A percentile compares a stretch with the other conserved stretches of the same genome.
Evolutionary conservation across 2,113 vertebrate species (phyloP).

Genomic region (Poicephalus gulielmi): DNA sequence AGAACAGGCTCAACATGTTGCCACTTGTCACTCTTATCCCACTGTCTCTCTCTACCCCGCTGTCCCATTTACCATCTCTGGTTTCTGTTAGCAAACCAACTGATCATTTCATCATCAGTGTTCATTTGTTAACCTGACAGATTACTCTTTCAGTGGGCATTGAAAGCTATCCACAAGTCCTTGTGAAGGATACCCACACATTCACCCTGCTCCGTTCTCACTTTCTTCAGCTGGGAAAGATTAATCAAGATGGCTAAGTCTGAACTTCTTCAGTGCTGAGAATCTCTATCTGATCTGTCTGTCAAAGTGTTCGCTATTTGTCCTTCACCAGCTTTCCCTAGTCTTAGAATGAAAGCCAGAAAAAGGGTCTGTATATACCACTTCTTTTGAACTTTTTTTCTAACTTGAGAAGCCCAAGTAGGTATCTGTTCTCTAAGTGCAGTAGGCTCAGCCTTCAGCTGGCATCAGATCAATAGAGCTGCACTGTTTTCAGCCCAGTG

Average conservation of each 20-base stretch:
- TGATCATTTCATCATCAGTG: not conserved
- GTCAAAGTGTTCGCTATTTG: not conserved
- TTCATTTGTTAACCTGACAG: not conserved
- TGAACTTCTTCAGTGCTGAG: not conserved
- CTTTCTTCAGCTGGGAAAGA: not conserved
- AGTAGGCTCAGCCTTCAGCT: not conserved
- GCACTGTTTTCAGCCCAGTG: not conserved
- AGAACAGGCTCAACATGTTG: slow-evolving; percentile 47
- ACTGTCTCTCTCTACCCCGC: slow-evolving; percentile 21
- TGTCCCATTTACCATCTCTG: slow-evolving; percentile 39
- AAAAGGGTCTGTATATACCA: not conserved
- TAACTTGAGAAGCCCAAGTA: not conserved
- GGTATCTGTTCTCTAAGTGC: slow-evolving; percentile 18
- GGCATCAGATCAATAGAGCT: not conserved
- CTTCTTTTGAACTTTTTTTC: not conserved
- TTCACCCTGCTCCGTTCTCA: not conserved
- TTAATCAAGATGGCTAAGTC: not conserved
- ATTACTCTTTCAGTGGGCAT: not conserved
- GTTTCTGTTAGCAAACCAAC: slow-evolving; percentile 15
- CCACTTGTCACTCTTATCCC: slow-evolving; percentile 41
- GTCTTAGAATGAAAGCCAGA: slow-evolving; percentile 49
- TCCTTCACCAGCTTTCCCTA: not conserved
- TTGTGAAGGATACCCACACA: not conserved
- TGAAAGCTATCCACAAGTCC: not conserved
- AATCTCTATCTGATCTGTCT: not conserved